A percentile compares a stretch with the other conserved stretches of the same genome.
Conservation (phyloP, 2,888 invertebrate species). For the Hydrotaea diabolus region DNA sequence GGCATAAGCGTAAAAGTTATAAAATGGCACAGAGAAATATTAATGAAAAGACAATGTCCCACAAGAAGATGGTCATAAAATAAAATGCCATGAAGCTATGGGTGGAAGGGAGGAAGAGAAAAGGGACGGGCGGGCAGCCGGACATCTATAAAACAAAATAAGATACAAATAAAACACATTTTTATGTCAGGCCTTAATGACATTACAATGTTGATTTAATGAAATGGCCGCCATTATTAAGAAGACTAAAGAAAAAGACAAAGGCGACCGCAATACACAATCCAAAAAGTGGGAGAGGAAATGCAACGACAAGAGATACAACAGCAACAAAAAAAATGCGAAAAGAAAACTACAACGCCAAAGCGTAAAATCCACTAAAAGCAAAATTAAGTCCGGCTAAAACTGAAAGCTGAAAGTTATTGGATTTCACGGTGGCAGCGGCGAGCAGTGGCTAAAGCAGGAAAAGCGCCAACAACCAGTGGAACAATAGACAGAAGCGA, state of each 20-base stretch:
- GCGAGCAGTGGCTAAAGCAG: neutral
- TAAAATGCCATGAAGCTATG: too few species aligned
- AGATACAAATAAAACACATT: conserved; percentile 29
- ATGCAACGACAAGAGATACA: neutral
- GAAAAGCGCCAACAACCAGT: neutral
- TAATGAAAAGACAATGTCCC: neutral
- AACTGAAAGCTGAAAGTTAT: conserved; percentile 18
- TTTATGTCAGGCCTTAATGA: conserved; percentile 38
- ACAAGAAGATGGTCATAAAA: neutral
- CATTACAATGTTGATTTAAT: conserved; percentile 51
- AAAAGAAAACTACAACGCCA: neutral
- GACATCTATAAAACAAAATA: conserved; percentile 4
- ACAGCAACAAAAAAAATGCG: neutral
- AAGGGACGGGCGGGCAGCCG: neutral
- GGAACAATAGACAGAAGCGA: conserved; percentile 10
- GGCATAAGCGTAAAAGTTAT: neutral
- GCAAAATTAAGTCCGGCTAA: neutral
- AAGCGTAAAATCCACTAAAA: neutral
- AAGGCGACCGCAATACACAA: neutral
- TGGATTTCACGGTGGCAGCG: neutral
- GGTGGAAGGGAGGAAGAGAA: too few species aligned
- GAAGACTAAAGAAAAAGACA: neutral
- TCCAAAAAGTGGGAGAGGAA: neutral
- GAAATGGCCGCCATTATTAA: conserved; percentile 41
- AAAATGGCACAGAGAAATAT: neutral